Evolutionary conservation across 2,888 invertebrate genomes (phyloP).

Genomic region (Arenicola marina): DNA sequence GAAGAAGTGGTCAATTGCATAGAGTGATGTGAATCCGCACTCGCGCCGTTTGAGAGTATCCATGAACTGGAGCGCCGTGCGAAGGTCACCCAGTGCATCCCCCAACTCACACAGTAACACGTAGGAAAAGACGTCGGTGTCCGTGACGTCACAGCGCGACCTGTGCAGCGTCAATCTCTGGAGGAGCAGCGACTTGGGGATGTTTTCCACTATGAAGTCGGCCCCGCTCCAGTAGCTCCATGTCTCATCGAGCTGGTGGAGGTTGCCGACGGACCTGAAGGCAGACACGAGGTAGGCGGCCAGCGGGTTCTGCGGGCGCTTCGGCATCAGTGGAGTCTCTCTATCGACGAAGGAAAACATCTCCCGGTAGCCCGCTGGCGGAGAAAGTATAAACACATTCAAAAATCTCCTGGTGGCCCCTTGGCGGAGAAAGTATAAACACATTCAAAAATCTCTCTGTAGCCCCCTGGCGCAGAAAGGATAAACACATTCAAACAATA

Average conservation of each 20-base stretch:
- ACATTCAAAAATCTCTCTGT: not conserved
- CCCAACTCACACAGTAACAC: slow-evolving; percentile 46
- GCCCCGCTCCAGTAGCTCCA: slow-evolving; percentile 54
- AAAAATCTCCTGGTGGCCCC: no score
- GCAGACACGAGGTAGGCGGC: slow-evolving; percentile 46
- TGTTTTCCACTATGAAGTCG: slow-evolving; percentile 46
- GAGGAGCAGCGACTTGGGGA: slow-evolving; percentile 45
- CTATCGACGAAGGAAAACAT: slow-evolving; percentile 30
- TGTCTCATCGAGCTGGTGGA: slow-evolving; percentile 40
- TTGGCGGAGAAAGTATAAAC: not conserved
- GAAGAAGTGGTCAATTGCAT: slow-evolving; percentile 35
- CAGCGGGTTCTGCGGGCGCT: slow-evolving; percentile 46
- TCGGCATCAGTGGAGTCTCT: slow-evolving; percentile 41
- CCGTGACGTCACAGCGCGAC: slow-evolving; percentile 6
- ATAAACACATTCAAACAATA: not conserved
- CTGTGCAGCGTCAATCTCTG: slow-evolving; percentile 48
- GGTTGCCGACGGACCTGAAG: slow-evolving; percentile 44
- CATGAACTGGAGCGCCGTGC: slow-evolving; percentile 42
- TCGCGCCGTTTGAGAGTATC: slow-evolving; percentile 43
- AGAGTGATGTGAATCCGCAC: slow-evolving; percentile 48
- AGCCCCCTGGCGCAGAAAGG: not conserved
- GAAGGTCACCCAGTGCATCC: slow-evolving; percentile 42
- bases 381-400: not conserved
- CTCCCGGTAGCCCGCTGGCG: slow-evolving; percentile 19
- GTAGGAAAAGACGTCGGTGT: slow-evolving; percentile 35